Evolutionary conservation across 2,113 vertebrate genomes (phyloP).

Genomic region (Tragelaphus scriptus): DNA sequence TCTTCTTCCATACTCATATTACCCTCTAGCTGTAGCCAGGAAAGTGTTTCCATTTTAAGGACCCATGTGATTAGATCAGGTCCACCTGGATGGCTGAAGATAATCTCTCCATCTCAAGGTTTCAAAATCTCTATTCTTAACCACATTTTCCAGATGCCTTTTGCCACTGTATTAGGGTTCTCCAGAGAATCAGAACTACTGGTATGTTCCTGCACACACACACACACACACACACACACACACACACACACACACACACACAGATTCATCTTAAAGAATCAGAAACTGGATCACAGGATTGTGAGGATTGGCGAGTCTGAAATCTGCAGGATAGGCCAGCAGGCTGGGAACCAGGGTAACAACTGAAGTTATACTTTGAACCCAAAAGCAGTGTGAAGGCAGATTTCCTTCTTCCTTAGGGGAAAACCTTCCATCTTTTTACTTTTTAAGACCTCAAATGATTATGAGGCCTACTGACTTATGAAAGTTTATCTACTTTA

Average conservation of each 20-base stretch:
- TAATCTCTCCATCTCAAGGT: not conserved
- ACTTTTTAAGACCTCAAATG: not conserved
- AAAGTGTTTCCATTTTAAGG: not conserved
- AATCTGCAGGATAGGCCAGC: not conserved
- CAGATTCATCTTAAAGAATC: not conserved
- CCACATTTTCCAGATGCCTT: not conserved
- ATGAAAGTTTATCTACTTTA: not conserved
- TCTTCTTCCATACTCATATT: not conserved
- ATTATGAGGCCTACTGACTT: not conserved
- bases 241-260: not conserved
- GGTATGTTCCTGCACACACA: not conserved
- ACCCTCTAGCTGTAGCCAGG: not conserved
- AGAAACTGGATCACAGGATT: not conserved
- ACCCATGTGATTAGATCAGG: not conserved
- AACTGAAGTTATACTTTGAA: not conserved
- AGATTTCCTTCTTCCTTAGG: not conserved
- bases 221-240: no score
- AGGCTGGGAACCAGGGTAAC: not conserved
- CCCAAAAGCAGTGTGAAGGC: not conserved
- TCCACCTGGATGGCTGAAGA: not conserved
- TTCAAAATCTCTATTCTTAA: not conserved
- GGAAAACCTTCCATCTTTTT: not conserved
- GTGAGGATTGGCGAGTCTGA: not conserved
- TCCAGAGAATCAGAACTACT: not conserved
- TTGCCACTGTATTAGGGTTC: not conserved